Base-by-base conservation (phyloP, 2,888 invertebrate species). In the Ellobium chinense region DNA sequence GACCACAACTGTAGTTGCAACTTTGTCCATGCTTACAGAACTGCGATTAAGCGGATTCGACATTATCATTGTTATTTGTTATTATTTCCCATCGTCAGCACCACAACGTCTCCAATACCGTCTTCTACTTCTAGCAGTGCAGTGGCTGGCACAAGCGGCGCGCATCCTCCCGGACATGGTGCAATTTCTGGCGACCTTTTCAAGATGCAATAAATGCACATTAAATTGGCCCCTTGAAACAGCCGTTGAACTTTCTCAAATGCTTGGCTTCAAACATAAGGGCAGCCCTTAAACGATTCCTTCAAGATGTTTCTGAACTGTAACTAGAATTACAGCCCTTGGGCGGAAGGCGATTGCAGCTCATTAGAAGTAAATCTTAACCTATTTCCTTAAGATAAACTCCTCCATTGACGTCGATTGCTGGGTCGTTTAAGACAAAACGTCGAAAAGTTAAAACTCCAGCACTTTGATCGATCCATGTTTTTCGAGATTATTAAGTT, bases 351-450 rank as follows among this genome's bases (percentile, higher is more conserved):
- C 7, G 27, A 60, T 24, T 60, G 60, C 60, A 21, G 7, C 5
- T 60, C 60, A 60, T 60, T 60, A 60, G 60, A 60, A 14, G 60
- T n/a, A 60, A 60, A 60, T 60, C n/a, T 60, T n/a, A 18, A 9
- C 60, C 60, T 14, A 60, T 60, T 60, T n/a, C n/a, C 27, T n/a
- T n/a, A n/a, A 60, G 60, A 14, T 60, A 60, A 60, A 60, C 14
- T 60, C 60, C 60, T n/a, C n/a, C 60, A 24, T 60, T 24, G n/a
- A 60, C 60, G 60, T 60, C 60, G n/a, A 60, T 60, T 60, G 9
- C n/a, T 7, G n/a, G n/a, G n/a, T n/a, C n/a, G 46, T 46, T 46
- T 46, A 18, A 46, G 46, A 12, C 18, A 46, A 46, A 46, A 46
- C 46, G 46, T 46, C 18, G 46, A 46, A 46, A 46, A 46, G 46